phyloP scores from a whole-genome alignment of 2,797 vertebrate genomes.

The Morelia viridis region DNA sequence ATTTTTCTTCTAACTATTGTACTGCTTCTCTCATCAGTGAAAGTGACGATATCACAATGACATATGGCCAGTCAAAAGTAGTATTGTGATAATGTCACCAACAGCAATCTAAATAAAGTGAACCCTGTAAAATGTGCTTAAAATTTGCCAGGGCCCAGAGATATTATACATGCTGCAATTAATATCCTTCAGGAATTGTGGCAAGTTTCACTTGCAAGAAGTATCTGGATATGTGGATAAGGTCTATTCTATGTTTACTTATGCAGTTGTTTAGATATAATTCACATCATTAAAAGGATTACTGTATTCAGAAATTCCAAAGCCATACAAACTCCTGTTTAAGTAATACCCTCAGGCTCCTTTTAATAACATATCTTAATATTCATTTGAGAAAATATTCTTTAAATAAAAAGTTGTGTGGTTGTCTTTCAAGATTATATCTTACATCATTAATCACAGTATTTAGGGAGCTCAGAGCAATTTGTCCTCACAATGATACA shows the following conservation, averaged over 20 bases:
- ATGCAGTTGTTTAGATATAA: conserved; percentile 4
- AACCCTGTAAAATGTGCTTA: neutral
- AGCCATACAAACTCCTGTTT: neutral
- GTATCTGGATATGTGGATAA: neutral
- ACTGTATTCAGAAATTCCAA: conserved; percentile 1
- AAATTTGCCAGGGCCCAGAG: neutral
- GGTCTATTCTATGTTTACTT: conserved; percentile 1
- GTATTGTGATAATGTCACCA: neutral
- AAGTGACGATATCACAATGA: neutral
- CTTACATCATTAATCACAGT: conserved; percentile 7
- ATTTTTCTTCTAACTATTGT: neutral
- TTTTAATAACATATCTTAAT: conserved; percentile 19
- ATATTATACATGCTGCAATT: neutral
- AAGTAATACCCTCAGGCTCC: conserved; percentile 9
- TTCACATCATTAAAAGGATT: conserved; percentile 21
- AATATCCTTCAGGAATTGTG: conserved; percentile 9
- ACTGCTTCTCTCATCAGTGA: neutral
- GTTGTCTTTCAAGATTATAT: conserved; percentile 42
- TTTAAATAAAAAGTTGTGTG: conserved; percentile 46
- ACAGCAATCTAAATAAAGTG: neutral
- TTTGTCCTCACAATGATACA: conserved; percentile 13
- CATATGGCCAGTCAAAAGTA: no score
- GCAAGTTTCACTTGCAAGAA: neutral
- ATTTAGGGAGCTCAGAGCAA: conserved; percentile 40
- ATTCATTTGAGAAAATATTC: conserved; percentile 15